Evolutionary conservation across 2,888 invertebrate species (phyloP).

Genomic region (Brassicogethes aeneus): DNA sequence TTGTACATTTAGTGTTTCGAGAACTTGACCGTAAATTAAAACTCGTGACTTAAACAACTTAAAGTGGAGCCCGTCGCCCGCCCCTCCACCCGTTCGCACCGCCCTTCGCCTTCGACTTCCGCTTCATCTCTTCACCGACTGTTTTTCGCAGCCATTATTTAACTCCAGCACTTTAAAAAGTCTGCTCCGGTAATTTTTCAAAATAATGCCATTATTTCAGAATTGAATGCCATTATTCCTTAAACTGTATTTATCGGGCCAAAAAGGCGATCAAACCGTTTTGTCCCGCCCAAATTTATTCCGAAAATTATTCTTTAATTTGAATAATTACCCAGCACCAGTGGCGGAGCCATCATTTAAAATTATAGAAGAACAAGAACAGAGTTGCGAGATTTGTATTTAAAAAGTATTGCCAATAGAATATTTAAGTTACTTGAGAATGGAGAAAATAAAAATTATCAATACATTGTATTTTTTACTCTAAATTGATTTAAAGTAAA

Average conservation of each 20-base stretch:
- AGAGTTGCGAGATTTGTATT: too few species aligned
- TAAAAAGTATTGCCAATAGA: too few species aligned
- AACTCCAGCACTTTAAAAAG: conserved; percentile 15
- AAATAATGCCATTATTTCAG: conserved; percentile 21
- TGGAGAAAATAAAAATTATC: too few species aligned
- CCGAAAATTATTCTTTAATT: too few species aligned
- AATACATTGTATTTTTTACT: too few species aligned
- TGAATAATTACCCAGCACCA: too few species aligned
- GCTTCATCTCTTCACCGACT: conserved; percentile 16
- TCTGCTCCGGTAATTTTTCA: conserved; percentile 17
- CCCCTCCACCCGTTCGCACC: conserved; percentile 13
- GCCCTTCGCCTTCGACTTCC: conserved; percentile 13
- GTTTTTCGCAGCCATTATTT: conserved; percentile 18
- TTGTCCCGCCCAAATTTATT: too few species aligned
- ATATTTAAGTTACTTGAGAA: too few species aligned
- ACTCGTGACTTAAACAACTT: conserved; percentile 28
- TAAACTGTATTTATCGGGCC: conserved; percentile 8
- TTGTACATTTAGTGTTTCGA: conserved; percentile 25
- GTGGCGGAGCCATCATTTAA: too few species aligned
- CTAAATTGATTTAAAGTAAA: too few species aligned
- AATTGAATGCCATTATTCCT: conserved; percentile 13
- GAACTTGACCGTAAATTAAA: conserved; percentile 30
- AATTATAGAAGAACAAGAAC: too few species aligned
- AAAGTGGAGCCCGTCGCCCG: conserved; percentile 15
- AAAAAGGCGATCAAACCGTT: neutral